These are phyloP conservation scores for Hyperopisus bebe DNA, from an alignment of 2,113 vertebrate genomes.

Conservation along the genomic window DNA sequence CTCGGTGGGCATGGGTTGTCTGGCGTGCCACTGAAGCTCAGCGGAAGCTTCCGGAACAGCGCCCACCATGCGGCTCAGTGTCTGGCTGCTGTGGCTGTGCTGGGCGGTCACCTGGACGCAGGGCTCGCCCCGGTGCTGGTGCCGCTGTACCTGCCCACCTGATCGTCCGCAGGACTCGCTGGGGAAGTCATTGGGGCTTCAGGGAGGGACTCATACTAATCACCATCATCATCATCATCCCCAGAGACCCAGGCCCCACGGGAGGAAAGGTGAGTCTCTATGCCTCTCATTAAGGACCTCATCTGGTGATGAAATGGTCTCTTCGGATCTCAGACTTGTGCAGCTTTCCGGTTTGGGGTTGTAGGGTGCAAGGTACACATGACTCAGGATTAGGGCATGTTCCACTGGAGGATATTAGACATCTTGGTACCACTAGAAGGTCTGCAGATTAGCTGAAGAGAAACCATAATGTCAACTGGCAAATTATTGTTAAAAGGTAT, in stretches of 20 bases:
- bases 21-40: slow-evolving; percentile 12
- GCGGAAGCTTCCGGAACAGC: neutral
- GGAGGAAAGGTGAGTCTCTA: slow-evolving; percentile 54
- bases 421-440: neutral
- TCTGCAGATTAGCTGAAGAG: neutral
- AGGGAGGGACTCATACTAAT: slow-evolving; percentile 41
- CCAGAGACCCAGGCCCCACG: slow-evolving; percentile 44
- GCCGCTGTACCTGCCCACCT: slow-evolving; percentile 47
- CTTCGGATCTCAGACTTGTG: neutral
- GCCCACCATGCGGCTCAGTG: slow-evolving; percentile 54
- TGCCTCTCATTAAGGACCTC: neutral
- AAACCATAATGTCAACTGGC: neutral
- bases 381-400: neutral
- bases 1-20: slow-evolving; percentile 21
- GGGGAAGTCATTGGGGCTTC: slow-evolving; percentile 34
- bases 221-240: slow-evolving; percentile 33
- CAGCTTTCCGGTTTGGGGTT: neutral
- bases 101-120: slow-evolving; percentile 50
- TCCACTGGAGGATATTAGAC: neutral
- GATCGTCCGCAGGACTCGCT: slow-evolving; percentile 25
- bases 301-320: neutral
- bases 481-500: neutral
- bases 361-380: neutral
- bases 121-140: slow-evolving; percentile 45
- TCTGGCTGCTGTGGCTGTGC: slow-evolving; percentile 53